Conservation (phyloP, 2,113 vertebrate genomes). For the Charina bottae region DNA sequence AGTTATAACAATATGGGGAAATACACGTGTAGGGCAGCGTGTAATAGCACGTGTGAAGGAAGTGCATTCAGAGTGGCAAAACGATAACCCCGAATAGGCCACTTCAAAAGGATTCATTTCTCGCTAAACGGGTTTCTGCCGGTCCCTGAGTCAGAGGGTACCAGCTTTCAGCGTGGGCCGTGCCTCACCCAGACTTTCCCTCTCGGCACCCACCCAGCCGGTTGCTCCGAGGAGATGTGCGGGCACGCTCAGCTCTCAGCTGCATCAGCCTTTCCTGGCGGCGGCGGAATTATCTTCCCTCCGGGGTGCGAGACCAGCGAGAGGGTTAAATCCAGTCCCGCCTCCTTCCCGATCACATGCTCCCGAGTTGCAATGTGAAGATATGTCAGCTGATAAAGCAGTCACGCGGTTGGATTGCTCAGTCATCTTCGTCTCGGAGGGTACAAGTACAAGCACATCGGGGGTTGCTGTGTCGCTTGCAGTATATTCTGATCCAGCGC, state of each 20-base stretch:
- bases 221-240: background rate
- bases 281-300: background rate
- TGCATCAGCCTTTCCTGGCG: background rate
- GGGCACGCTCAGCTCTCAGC: background rate
- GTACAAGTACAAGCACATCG: background rate
- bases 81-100: background rate
- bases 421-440: constrained; percentile 33
- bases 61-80: background rate
- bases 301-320: background rate
- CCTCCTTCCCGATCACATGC: constrained; percentile 47
- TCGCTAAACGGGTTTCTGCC: background rate
- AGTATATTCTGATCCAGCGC: background rate
- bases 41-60: background rate
- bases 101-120: background rate
- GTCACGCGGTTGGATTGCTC: constrained; percentile 27
- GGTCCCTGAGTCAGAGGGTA: too few species aligned
- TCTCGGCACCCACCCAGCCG: background rate
- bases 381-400: constrained; percentile 55
- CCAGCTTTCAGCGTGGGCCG: background rate
- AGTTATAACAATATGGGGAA: background rate
- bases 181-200: background rate
- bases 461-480: background rate
- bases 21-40: background rate
- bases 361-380: constrained; percentile 34
- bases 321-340: background rate